phyloP scores from a whole-genome alignment of 2,888 invertebrate genomes.

The Syrphus vitripennis region DNA sequence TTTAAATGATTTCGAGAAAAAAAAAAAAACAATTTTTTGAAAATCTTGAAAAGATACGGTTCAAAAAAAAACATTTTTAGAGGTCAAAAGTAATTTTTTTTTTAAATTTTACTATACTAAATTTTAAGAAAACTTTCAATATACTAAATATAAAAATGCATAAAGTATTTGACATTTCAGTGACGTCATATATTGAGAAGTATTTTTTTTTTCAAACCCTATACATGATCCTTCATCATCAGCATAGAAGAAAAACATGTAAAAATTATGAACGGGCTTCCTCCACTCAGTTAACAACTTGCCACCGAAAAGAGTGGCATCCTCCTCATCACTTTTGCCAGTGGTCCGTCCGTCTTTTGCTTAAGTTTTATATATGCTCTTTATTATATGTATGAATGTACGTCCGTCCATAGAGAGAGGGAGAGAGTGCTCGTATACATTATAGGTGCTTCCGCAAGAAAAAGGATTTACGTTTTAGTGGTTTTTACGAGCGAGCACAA shows the following conservation, averaged over 20 bases:
- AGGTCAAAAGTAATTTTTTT: no score
- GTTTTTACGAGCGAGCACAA: constrained; percentile 53
- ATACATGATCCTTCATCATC: background rate
- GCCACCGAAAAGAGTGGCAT: constrained; percentile 53
- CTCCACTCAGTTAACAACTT: constrained; percentile 33
- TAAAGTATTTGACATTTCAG: no score
- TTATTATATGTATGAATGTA: background rate
- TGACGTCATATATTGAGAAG: no score
- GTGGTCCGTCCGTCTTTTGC: constrained; percentile 31
- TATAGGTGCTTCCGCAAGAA: constrained; percentile 46
- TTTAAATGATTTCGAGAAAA: no score
- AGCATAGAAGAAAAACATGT: background rate
- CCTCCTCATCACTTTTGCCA: constrained; percentile 55
- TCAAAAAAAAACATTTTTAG: no score
- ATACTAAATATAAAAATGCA: no score
- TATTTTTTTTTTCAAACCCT: background rate
- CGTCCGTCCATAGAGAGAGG: no score
- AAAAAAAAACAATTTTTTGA: no score
- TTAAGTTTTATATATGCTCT: constrained; percentile 40
- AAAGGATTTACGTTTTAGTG: constrained; percentile 68
- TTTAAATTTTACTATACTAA: no score
- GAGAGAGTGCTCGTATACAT: constrained; percentile 3
- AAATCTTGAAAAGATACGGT: no score
- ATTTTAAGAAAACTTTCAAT: no score
- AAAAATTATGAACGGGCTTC: constrained; percentile 26